Evolutionary conservation across 1,140 invertebrate genomes (phyloP).

Genomic region (Andricus grossulariae): DNA sequence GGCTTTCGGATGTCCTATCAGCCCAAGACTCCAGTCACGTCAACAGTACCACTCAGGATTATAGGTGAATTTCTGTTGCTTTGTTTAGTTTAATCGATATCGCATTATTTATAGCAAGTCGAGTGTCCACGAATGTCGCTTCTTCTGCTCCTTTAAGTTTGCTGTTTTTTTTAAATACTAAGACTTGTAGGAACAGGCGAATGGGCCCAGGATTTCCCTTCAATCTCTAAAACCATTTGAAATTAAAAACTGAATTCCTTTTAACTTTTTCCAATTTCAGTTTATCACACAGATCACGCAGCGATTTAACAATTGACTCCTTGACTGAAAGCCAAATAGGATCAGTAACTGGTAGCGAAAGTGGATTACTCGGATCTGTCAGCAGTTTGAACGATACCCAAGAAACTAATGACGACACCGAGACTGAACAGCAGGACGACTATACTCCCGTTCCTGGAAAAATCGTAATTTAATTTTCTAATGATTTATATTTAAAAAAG

Average conservation of each 20-base stretch:
- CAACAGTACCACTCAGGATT: conserved; percentile 74
- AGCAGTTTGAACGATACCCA: conserved; percentile 75
- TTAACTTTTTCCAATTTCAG: conserved; percentile 47
- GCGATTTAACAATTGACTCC: conserved; percentile 74
- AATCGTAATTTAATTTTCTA: conserved; percentile 65
- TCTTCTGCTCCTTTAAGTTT: conserved; percentile 32
- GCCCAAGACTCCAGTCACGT: conserved; percentile 74
- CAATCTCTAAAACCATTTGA: background rate
- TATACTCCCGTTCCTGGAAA: conserved; percentile 70
- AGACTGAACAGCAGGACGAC: conserved; percentile 68
- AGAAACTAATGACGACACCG: conserved; percentile 69
- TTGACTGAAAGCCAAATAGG: conserved; percentile 74
- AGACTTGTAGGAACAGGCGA: background rate
- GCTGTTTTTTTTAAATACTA: conserved; percentile 28
- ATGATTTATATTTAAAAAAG: conserved; percentile 32
- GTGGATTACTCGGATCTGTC: conserved; percentile 71
- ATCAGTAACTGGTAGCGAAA: conserved; percentile 74
- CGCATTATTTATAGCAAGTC: background rate
- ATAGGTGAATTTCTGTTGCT: conserved; percentile 68
- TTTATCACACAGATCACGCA: conserved; percentile 71
- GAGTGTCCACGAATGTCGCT: conserved; percentile 34
- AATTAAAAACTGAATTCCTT: conserved; percentile 19
- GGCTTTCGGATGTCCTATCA: conserved; percentile 78
- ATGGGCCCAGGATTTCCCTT: background rate
- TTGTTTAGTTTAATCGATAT: conserved; percentile 42